Evolutionary conservation across 2,113 vertebrate genomes (phyloP), one percentile per base, ranked within the genome.

Genomic region (Chamaetylas fuelleborni): DNA sequence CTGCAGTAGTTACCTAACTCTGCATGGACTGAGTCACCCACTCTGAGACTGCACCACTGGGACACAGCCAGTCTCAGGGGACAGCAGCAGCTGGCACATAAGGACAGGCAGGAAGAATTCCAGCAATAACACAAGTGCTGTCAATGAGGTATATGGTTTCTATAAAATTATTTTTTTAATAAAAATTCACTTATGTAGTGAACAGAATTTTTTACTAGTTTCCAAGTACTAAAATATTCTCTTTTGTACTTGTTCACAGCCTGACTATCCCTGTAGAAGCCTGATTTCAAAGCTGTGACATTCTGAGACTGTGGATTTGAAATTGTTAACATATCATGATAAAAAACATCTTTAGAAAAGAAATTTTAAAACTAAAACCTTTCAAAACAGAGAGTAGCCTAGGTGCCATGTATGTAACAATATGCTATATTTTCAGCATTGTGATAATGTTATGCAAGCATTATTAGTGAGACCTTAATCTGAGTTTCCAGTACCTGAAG

Each of bases 171-270:
- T 4, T 72, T 72, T 72, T 74, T 81, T 56, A 33, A 47, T n/a
- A 64, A 3, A 43, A 62, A 71, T 20, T 42, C 1, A 0, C 19
- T 65, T 66, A 47, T 20, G 22, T 43, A 57, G 6, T 3, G 5
- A 73, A 69, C 23, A 36, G 23, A 14, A 1, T 1, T 62, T 87
- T 79, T 58, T 45, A 24, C 20, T 28, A 54, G 25, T 66, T 82
- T 38, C 38, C n/a, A 82, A 66, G 26, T 51, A 40, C 24, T 73
- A 25, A 77, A 76, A 78, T 40, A 86, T 4, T 92, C 6, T 83
- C 15, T n/a, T 45, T 51, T 48, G 23, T 33, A 33, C 16, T 71
- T 61, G 11, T 26, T 74, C 14, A 24, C 57, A 62, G 26, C 28
- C 29, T 77, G 29, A 48, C 7, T 54, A 1, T 36, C 51, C 87